Evolutionary conservation across 2,888 invertebrate species (phyloP), one percentile per base, ranked within the genome.

Genomic region (Yponomeuta cagnagella): DNA sequence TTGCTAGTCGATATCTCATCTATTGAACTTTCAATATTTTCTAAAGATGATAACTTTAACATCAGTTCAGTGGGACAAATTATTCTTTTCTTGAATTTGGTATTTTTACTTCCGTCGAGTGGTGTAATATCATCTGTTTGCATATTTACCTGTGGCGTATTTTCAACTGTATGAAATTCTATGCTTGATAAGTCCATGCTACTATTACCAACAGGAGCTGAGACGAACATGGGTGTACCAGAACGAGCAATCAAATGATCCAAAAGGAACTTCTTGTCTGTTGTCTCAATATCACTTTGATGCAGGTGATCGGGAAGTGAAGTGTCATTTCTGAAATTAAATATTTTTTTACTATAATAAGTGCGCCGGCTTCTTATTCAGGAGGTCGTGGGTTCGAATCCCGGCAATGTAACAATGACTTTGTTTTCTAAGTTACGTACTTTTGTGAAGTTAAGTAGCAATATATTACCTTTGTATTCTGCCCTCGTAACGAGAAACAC

Each of bases 221-320:
- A 91, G 48, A 87, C 87, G 76, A 92, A 92, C 70, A 91, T 92
- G 4, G 93, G 92, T 71, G 90, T 85, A 68, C 92, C 92, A 70
- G 93, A 88, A 76, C 91, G 82, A 31, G 92, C 92, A 71, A 93
- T 92, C 92, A 92, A 93, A 74, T 93, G 92, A 74, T 93, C 92
- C 71, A 93, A 77, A 70, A 93, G 78, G 74, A 90, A 85, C 76
- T 93, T 93, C 79, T 93, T 93, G 75, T 93, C 93, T 0, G 92
- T 87, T 73, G 86, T 93, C 72, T 89, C 89, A 72, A 80, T 84
- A 70, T 87, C 87, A 69, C 80, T 86, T 74, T 84, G 86, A 58
- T 84, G 81, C 33, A 76, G 74, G 76, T 79, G 79, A 69, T 81
- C 82, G 63, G 76, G 74, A 69, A 77, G 70, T 69, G 76, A 73